Base-by-base conservation (phyloP, 2,888 invertebrate genomes). In the Agelastica alni region DNA sequence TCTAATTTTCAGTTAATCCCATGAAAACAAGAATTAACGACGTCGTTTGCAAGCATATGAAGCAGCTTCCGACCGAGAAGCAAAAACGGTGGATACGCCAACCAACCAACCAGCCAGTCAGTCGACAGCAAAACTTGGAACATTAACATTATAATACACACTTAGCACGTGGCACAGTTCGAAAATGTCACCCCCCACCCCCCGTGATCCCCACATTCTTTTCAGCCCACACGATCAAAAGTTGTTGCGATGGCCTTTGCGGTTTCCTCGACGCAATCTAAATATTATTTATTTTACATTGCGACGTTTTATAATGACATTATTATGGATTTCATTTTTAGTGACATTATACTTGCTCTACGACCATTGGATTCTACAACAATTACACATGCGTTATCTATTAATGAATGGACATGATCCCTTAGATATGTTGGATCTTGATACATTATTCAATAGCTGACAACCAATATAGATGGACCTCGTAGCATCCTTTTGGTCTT, bases 1-100 rank as follows among this genome's bases (percentile, higher is more conserved):
- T 76, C 76, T 77, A 77, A 77, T 77, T 76, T 76, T 74, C 75
- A 75, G 76, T 77, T 77, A 77, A 77, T 76, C 77, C 76, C 75
- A 68, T 68, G 72, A 73, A 76, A 76, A 77, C 75, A 75, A 76
- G 76, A 77, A 77, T 75, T 76, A 76, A 76, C 75, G 76, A 73
- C 75, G 75, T 74, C 75, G 75, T 77, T 76, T 75, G 71, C 75
- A 71, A 75, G 75, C 76, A 75, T 75, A 75, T 75, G 75, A 75
- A 74, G 71, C 74, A 66, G 66, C 64, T 69, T 64, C 65, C 67
- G 65, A 63, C 69, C 68, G 68, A 68, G n/a, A n/a, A n/a, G 66
- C 13, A 6, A 39, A 39, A 39, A 39, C 37, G 37, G 51, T 34
- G 30, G 45, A 37, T 34, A 32, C 16, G 32, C 39, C 39, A 39